A percentile compares a stretch with the other conserved stretches of the same genome.
phyloP scores from a whole-genome alignment of 2,113 vertebrate species.

The Syngnathus scovelli region DNA sequence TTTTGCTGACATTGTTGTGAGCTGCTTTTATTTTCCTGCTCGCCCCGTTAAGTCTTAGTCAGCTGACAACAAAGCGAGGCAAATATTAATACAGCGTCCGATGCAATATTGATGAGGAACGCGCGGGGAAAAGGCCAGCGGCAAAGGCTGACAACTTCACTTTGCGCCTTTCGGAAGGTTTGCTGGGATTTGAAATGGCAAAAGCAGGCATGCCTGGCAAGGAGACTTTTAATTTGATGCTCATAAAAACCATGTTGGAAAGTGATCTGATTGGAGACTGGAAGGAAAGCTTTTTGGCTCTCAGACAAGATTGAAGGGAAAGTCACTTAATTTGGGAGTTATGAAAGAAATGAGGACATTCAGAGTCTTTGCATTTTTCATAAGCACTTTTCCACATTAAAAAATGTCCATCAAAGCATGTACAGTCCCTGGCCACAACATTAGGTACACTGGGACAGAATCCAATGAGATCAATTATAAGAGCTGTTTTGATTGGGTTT shows the following conservation, averaged over 20 bases:
- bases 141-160: conserved; percentile 38
- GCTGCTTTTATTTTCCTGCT: conserved; percentile 45
- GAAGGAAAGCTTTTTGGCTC: background rate
- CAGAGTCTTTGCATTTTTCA: background rate
- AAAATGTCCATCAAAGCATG: background rate
- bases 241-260: background rate
- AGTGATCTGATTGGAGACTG: conserved; percentile 7
- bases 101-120: conserved; percentile 64
- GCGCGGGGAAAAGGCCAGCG: conserved; percentile 41
- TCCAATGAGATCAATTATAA: background rate
- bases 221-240: conserved; percentile 23
- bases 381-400: conserved; percentile 10
- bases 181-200: conserved; percentile 34
- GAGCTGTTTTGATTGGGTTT: background rate
- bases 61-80: conserved; percentile 55
- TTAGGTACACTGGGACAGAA: background rate
- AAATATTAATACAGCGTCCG: conserved; percentile 57
- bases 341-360: background rate
- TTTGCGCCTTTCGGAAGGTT: conserved; percentile 28
- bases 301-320: background rate
- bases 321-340: background rate
- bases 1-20: conserved; percentile 55
- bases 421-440: background rate
- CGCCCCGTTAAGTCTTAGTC: conserved; percentile 47
- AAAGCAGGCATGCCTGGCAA: conserved; percentile 11